These are phyloP conservation scores for Zeuzera pyrina DNA, from an alignment of 2,888 invertebrate genomes.

Conservation along the genomic window DNA sequence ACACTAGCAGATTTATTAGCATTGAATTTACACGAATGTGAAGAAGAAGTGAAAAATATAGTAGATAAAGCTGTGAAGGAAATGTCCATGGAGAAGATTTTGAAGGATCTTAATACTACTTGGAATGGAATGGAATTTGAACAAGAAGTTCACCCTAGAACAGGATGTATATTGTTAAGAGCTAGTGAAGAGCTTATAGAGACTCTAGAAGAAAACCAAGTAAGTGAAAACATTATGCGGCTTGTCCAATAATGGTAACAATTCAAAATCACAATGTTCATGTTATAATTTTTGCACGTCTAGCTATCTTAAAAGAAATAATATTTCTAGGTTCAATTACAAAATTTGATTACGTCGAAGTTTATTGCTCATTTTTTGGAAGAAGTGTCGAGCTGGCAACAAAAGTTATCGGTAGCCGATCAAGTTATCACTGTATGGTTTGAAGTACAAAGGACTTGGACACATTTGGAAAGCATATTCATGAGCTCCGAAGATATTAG, in stretches of 20 bases:
- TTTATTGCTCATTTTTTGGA: slow-evolving; percentile 96
- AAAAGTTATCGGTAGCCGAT: slow-evolving; percentile 92
- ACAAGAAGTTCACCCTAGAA: slow-evolving; percentile 89
- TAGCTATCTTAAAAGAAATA: not conserved
- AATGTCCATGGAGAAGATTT: slow-evolving; percentile 97
- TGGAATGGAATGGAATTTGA: slow-evolving; percentile 96
- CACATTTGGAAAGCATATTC: slow-evolving; percentile 96
- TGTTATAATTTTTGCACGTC: not conserved
- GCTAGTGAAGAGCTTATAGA: slow-evolving; percentile 97
- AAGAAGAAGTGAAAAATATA: slow-evolving; percentile 97
- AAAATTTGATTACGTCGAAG: slow-evolving; percentile 97
- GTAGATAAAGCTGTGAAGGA: slow-evolving; percentile 99
- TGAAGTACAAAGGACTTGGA: slow-evolving; percentile 98
- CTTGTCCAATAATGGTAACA: too few species aligned
- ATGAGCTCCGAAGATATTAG: slow-evolving; percentile 98
- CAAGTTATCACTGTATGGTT: slow-evolving; percentile 95
- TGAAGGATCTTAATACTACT: slow-evolving; percentile 90
- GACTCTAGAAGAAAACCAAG: slow-evolving; percentile 98
- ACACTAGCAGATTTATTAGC: slow-evolving; percentile 93
- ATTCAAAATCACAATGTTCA: not conserved
- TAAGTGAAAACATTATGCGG: slow-evolving; percentile 25
- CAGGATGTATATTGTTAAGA: slow-evolving; percentile 87
- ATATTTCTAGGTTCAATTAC: slow-evolving; percentile 83
- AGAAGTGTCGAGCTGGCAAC: slow-evolving; percentile 96
- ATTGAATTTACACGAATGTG: slow-evolving; percentile 95